Evolutionary conservation across 2,113 vertebrate species (phyloP).

Genomic region (Lepisosteus osseus): DNA sequence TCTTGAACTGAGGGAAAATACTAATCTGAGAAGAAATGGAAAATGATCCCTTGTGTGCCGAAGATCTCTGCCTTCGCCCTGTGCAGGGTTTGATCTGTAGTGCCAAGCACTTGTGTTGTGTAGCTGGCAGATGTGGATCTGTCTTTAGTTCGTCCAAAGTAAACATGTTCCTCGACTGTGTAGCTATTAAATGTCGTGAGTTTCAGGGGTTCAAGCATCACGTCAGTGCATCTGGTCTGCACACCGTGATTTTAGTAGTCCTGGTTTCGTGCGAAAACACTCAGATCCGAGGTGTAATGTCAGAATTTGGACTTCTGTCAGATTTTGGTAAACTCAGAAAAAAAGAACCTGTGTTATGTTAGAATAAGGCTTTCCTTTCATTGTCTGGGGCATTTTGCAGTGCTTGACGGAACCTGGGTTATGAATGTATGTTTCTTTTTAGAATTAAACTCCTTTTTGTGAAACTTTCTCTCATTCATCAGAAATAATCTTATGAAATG

Average conservation of each 20-base stretch:
- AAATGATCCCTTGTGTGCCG: conserved; percentile 31
- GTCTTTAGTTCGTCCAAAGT: conserved; percentile 55
- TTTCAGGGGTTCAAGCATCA: conserved; percentile 33
- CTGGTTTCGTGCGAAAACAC: conserved; percentile 30
- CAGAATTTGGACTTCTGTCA: conserved; percentile 33
- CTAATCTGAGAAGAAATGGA: conserved; percentile 44
- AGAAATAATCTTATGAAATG: not conserved
- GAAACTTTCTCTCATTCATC: not conserved
- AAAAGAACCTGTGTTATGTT: conserved; percentile 26
- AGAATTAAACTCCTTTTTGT: not conserved
- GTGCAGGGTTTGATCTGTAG: conserved; percentile 15
- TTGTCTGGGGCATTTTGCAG: too few species aligned
- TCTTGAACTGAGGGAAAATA: conserved; percentile 36
- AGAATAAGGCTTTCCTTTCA: conserved; percentile 18
- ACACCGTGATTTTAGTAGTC: conserved; percentile 31
- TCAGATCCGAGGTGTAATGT: conserved; percentile 29
- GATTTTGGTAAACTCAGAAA: conserved; percentile 35
- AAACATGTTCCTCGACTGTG: conserved; percentile 50
- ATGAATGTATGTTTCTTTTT: too few species aligned
- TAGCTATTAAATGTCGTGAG: conserved; percentile 44
- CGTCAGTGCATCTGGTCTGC: conserved; percentile 45
- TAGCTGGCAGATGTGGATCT: conserved; percentile 45
- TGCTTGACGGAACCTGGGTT: not conserved
- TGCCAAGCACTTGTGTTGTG: conserved; percentile 44
- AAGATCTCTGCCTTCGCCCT: conserved; percentile 35